Conservation (phyloP, 2,113 vertebrate species). For the Arenaria interpres region DNA sequence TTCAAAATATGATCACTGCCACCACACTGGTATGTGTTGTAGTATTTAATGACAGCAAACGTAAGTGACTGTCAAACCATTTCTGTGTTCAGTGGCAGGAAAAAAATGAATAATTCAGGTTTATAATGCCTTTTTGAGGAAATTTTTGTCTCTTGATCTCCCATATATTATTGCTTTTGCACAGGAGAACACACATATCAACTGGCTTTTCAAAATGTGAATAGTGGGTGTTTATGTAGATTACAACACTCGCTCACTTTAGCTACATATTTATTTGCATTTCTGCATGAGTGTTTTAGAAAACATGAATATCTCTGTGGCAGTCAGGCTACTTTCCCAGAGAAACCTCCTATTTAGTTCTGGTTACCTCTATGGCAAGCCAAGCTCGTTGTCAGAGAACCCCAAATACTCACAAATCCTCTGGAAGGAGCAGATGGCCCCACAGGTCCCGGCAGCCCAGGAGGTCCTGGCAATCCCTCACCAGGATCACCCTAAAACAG, state of each 20-base stretch:
- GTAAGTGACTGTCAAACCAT: not conserved
- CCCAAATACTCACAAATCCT: constrained; percentile 53
- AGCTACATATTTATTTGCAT: not conserved
- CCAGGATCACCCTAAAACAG: constrained; percentile 78
- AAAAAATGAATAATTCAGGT: not conserved
- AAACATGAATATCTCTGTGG: not conserved
- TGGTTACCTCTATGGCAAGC: not conserved
- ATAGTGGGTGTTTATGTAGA: not conserved
- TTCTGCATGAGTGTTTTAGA: not conserved
- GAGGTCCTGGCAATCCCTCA: constrained; percentile 76
- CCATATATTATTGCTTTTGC: not conserved
- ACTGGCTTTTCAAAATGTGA: not conserved
- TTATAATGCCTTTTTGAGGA: not conserved
- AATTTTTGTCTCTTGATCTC: not conserved
- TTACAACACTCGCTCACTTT: not conserved
- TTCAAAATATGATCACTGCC: not conserved
- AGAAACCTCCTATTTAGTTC: not conserved
- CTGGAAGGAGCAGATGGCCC: constrained; percentile 54
- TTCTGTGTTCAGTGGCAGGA: not conserved
- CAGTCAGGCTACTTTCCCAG: not conserved
- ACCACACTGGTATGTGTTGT: not conserved
- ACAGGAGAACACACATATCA: not conserved
- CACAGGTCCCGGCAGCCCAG: constrained; percentile 77
- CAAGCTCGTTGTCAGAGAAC: constrained; percentile 37
- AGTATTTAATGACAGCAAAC: not conserved